Conservation (phyloP, 2,888 invertebrate species). For the Lumbricus terrestris region DNA sequence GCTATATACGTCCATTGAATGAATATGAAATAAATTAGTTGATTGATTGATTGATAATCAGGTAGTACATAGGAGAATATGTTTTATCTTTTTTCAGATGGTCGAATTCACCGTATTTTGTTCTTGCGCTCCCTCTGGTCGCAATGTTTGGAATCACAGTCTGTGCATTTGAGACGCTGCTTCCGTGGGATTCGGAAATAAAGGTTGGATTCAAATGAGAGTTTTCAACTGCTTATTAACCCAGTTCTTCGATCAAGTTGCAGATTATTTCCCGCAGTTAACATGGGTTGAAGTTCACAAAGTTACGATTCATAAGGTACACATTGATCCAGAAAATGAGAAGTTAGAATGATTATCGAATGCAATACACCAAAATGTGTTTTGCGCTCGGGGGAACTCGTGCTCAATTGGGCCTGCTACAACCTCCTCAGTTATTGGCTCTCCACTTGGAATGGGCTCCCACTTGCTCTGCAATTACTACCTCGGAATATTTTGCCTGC, state of each 20-base stretch:
- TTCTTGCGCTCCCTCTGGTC: conserved; percentile 38
- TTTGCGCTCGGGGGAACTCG: no score
- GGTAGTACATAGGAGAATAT: no score
- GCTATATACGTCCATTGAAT: no score
- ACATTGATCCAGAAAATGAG: not conserved
- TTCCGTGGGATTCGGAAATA: conserved; percentile 36
- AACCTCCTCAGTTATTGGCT: no score
- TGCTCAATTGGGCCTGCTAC: no score
- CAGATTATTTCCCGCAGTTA: not conserved
- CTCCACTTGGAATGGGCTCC: no score
- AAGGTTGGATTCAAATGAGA: conserved; percentile 28
- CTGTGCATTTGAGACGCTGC: conserved; percentile 39
- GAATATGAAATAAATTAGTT: no score
- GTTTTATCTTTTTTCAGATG: conserved; percentile 33
- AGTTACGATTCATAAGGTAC: not conserved
- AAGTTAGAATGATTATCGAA: no score
- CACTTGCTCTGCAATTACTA: no score
- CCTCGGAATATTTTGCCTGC: no score
- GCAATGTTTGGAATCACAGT: conserved; percentile 41
- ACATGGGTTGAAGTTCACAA: not conserved
- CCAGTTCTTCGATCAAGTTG: not conserved
- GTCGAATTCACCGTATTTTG: conserved; percentile 38
- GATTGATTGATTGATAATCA: no score
- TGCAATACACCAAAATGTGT: no score
- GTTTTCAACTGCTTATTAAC: not conserved